Evolutionary conservation across 2,888 invertebrate species (phyloP), one percentile per base, ranked within the genome.

Genomic region (Diarsia mendica): DNA sequence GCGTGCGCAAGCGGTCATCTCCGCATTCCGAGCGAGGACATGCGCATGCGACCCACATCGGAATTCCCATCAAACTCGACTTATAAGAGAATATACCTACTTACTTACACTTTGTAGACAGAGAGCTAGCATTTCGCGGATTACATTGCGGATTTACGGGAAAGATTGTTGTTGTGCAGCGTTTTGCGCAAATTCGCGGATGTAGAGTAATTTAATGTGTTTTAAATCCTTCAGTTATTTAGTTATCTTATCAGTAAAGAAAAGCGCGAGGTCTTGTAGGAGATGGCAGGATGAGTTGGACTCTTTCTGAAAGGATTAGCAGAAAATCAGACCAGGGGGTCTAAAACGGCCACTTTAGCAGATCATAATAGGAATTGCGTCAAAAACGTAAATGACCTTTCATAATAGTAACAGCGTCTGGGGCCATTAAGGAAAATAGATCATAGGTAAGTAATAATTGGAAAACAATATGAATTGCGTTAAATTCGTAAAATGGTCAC

Each of bases 21-120:
- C 96, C 96, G 96, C 96, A 96, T 96, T 96, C 96, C 94, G 87
- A 87, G 85, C 88, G 90, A 85, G 89, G 85, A 87, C 90, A 82
- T 85, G 90, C 90, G 91, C 91, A 87, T 87, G 87, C 91, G 90
- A 90, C 90, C 87, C 88, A 84, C 84, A 83, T 80, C 90, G 95
- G 94, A 91, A 95, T 94, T 94, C 92, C 95, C 95, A 90, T 89
- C 88, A 83, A 89, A 88, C 79, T 81, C 72, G 70, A 82, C 83
- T 75, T 75, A 75, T 75, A 81, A 84, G 77, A 87, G 81, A 86
- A 89, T 88, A 83, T 85, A 85, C n/a, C n/a, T n/a, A n/a, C n/a
- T n/a, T n/a, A n/a, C 77, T 74, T 15, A 80, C 68, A 70, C 69
- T 73, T 55, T 87, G 76, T 77, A 69, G 76, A 69, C 69, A 71